Conservation (phyloP, 2,797 vertebrate genomes). For the Acanthornis magna region DNA sequence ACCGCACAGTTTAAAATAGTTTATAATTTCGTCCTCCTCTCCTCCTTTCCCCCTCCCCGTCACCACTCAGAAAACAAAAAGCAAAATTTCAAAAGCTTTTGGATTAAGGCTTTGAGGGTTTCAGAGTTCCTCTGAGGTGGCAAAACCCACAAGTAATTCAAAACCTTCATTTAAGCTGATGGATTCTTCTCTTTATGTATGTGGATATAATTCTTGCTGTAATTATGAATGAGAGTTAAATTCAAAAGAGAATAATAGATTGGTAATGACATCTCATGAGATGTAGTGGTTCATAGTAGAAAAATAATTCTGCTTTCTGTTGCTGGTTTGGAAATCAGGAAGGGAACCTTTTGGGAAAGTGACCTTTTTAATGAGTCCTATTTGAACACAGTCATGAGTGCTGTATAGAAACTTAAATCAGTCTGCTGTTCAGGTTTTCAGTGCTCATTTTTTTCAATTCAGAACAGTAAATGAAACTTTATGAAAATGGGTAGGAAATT, state of each 20-base stretch:
- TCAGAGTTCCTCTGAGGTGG: not conserved
- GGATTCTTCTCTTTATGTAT: not conserved
- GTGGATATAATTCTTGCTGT: not conserved
- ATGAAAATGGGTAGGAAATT: not conserved
- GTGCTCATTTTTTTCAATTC: not conserved
- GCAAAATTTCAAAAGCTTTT: not conserved
- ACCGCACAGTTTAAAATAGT: not conserved
- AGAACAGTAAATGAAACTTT: conserved; percentile 11
- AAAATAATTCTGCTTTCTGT: conserved; percentile 31
- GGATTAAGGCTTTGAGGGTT: not conserved
- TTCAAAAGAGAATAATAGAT: conserved; percentile 27
- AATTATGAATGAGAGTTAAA: not conserved
- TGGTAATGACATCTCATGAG: conserved; percentile 30
- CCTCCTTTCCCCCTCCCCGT: rapidly evolving
- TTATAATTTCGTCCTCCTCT: not conserved
- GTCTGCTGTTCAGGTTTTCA: conserved; percentile 1
- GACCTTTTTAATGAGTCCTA: conserved; percentile 26
- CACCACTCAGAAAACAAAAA: not conserved
- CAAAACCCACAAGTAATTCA: not conserved
- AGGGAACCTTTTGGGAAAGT: conserved; percentile 15
- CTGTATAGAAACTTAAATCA: not conserved
- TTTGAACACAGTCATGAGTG: not conserved
- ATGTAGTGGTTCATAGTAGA: not conserved
- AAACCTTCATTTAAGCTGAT: not conserved
- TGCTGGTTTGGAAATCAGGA: conserved; percentile 32